Percentiles rank a stretch among this genome's conserved stretches.
Evolutionary conservation across 2,888 invertebrate genomes (phyloP).

Genomic region (Lutraria lutraria): DNA sequence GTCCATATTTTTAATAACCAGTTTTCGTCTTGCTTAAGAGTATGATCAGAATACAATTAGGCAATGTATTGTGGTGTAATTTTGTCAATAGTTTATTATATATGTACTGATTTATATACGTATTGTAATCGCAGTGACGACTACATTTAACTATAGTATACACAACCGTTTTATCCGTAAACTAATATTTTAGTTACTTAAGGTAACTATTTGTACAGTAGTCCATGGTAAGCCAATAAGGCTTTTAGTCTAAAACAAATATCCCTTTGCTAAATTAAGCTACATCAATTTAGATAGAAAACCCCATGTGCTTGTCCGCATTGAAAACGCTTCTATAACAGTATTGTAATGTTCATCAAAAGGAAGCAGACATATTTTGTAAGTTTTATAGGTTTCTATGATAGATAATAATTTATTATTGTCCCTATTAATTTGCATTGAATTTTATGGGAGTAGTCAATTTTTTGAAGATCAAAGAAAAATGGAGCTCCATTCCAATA

Average conservation of each 20-base stretch:
- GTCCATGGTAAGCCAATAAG: conserved; percentile 28
- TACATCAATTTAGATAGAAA: conserved; percentile 21
- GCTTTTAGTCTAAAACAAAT: conserved; percentile 30
- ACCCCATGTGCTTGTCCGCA: conserved; percentile 25
- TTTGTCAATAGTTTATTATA: background rate
- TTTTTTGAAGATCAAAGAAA: no score
- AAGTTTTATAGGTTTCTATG: no score
- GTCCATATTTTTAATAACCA: no score
- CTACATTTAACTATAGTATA: background rate
- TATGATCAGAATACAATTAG: no score
- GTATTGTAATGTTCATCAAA: background rate
- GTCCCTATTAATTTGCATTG: no score
- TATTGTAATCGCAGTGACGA: background rate
- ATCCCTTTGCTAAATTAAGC: conserved; percentile 21
- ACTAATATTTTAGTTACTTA: conserved; percentile 28
- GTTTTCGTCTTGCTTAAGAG: no score
- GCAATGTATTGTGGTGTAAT: background rate
- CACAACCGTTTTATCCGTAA: background rate
- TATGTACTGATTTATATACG: background rate
- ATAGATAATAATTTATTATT: no score
- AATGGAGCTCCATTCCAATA: no score
- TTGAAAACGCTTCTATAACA: conserved; percentile 26
- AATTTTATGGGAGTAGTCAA: no score
- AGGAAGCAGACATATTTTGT: background rate
- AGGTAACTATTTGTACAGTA: conserved; percentile 18